Evolutionary conservation across 2,797 vertebrate species (phyloP).

Genomic region (Molothrus aeneus): DNA sequence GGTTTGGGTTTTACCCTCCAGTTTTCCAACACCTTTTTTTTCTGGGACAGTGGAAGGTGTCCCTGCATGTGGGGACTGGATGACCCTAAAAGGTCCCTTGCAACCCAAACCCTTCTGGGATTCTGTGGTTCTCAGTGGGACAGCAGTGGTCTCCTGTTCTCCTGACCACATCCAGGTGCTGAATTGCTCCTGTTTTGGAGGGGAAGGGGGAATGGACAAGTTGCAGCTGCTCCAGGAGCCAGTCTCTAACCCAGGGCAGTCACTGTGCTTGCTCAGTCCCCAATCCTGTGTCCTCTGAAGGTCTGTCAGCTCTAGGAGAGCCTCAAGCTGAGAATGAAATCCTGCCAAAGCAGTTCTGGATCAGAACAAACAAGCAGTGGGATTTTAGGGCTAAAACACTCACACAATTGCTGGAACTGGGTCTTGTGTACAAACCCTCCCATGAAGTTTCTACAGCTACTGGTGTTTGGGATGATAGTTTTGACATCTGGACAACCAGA

Average conservation of each 20-base stretch:
- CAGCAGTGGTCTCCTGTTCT: not conserved
- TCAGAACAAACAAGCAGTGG: not conserved
- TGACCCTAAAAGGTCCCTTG: not conserved
- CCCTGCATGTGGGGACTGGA: not conserved
- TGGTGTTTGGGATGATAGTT: not conserved
- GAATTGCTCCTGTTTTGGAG: rapidly evolving
- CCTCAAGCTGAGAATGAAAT: not conserved
- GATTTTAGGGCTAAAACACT: not conserved
- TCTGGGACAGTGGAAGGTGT: not conserved
- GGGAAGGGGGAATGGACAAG: not conserved
- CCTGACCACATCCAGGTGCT: not conserved
- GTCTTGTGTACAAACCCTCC: not conserved
- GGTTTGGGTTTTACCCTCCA: not conserved
- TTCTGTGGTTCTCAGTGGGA: not conserved
- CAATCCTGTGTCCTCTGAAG: rapidly evolving
- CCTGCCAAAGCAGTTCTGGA: not conserved
- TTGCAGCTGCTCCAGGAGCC: not conserved
- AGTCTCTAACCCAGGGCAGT: not conserved
- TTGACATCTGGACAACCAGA: not conserved
- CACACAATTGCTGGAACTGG: not conserved
- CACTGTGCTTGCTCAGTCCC: rapidly evolving
- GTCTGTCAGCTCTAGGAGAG: not conserved
- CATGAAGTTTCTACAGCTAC: not conserved
- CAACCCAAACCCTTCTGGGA: not conserved
- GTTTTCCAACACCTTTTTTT: not conserved